Conservation (phyloP, 1,140 invertebrate species). For the Caerostris extrusa region DNA sequence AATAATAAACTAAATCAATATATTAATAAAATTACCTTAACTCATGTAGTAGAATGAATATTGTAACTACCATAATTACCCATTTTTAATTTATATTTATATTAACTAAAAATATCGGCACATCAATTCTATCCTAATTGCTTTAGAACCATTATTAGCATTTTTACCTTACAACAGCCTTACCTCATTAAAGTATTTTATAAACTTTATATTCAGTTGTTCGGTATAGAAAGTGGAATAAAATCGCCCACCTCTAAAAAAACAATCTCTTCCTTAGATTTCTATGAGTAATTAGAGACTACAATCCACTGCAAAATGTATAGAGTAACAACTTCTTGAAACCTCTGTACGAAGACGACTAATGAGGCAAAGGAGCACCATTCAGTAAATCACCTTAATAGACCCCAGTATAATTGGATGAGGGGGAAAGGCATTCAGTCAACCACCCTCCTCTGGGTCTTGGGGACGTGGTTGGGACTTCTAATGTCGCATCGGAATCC, state of each 20-base stretch:
- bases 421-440: background rate
- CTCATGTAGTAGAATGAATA: too few relatives aligned
- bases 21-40: too few relatives aligned
- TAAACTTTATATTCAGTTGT: too few relatives aligned
- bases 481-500: background rate
- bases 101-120: too few relatives aligned
- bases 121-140: too few relatives aligned
- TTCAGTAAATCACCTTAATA: background rate
- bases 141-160: too few relatives aligned
- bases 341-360: background rate
- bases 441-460: background rate
- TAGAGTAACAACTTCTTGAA: background rate
- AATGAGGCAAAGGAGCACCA: background rate
- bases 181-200: too few relatives aligned
- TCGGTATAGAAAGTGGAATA: background rate
- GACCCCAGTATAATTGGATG: background rate
- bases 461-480: background rate
- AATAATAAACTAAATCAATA: too few relatives aligned
- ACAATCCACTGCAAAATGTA: background rate
- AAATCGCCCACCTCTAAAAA: background rate
- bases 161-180: too few relatives aligned
- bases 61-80: too few relatives aligned
- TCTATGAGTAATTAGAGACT: background rate
- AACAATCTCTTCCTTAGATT: background rate
- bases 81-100: too few relatives aligned